Percentiles rank a stretch among this genome's conserved stretches.
phyloP scores from a whole-genome alignment of 2,888 invertebrate genomes.

The Drosophila borborema region DNA sequence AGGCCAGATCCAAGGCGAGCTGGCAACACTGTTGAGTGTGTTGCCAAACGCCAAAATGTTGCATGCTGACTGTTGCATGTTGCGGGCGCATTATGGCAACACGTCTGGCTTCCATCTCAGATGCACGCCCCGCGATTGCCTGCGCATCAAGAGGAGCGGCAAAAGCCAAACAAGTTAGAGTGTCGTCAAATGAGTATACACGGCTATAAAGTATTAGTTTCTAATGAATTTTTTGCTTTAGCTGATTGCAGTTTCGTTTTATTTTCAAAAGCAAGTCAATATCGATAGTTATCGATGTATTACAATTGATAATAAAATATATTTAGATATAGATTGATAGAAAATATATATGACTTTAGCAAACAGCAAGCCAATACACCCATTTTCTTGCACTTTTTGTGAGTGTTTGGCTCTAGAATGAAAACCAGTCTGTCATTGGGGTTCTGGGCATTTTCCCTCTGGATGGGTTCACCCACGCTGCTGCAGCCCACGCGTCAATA shows the following conservation, averaged over 20 bases:
- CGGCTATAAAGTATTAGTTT: neutral
- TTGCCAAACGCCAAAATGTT: slow-evolving; percentile 49
- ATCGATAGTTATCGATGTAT: neutral
- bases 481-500: slow-evolving; percentile 12
- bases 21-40: slow-evolving; percentile 50
- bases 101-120: slow-evolving; percentile 56
- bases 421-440: neutral
- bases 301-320: no score
- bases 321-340: no score
- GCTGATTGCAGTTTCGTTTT: neutral
- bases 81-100: slow-evolving; percentile 65
- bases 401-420: neutral
- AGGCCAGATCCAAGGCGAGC: neutral
- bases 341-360: neutral
- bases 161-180: neutral
- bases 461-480: slow-evolving; percentile 12
- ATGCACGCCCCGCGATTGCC: slow-evolving; percentile 72
- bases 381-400: neutral
- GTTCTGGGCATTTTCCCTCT: neutral
- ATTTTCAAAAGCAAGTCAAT: neutral
- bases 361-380: neutral
- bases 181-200: neutral
- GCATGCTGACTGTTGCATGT: slow-evolving; percentile 47
- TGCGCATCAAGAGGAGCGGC: slow-evolving; percentile 20
- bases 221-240: neutral